A percentile compares a stretch with the other conserved stretches of the same genome.
phyloP scores from a whole-genome alignment of 1,140 invertebrate species.

The Achroia grisella region DNA sequence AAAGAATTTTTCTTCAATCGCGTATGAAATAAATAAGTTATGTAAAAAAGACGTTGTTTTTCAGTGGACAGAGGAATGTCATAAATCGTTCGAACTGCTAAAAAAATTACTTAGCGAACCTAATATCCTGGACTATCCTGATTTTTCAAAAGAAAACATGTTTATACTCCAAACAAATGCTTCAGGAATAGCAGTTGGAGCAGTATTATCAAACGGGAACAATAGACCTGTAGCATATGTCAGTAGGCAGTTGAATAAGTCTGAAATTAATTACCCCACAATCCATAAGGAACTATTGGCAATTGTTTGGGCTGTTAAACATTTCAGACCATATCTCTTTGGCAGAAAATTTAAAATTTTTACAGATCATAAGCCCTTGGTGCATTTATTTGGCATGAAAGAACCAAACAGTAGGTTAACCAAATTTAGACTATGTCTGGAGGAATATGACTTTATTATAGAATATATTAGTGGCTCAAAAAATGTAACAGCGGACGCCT shows the following conservation, averaged over 20 bases:
- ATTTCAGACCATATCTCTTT: too few species aligned
- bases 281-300: conserved; percentile 71
- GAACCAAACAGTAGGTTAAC: conserved; percentile 33
- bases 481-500: conserved; percentile 17
- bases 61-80: neutral
- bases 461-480: conserved; percentile 25
- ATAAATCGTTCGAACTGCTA: neutral
- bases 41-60: neutral
- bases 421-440: conserved; percentile 43
- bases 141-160: neutral
- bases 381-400: conserved; percentile 34
- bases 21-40: neutral
- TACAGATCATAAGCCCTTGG: conserved; percentile 56
- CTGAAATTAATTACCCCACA: conserved; percentile 26
- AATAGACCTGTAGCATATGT: neutral
- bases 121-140: neutral
- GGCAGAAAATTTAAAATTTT: too few species aligned
- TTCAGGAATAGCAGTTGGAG: neutral
- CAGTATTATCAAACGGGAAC: neutral
- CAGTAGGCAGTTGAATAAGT: neutral
- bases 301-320: too few species aligned
- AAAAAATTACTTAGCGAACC: conserved; percentile 8
- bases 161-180: conserved; percentile 3
- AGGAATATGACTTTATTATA: conserved; percentile 46
- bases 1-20: conserved; percentile 29